Conservation (phyloP, 2,888 invertebrate species). For the Drosophila buzzatii region DNA sequence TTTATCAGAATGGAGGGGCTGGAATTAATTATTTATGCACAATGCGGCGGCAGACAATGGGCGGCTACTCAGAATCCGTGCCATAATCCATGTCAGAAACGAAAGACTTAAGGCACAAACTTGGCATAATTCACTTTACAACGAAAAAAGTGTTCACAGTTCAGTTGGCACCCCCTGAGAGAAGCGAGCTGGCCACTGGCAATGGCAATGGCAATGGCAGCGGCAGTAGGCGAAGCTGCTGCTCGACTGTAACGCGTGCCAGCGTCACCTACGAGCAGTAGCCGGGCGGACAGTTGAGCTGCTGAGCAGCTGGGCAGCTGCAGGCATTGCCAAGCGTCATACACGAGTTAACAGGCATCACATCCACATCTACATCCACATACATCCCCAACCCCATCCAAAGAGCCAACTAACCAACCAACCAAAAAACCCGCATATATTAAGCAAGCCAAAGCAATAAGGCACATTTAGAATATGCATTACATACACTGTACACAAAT, state of each 20-base stretch:
- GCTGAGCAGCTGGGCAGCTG: constrained; percentile 66
- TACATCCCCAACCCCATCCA: constrained; percentile 9
- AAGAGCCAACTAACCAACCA: constrained; percentile 8
- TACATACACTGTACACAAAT: constrained; percentile 33
- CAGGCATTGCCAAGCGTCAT: constrained; percentile 72
- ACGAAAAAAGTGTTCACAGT: constrained; percentile 57
- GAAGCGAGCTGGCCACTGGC: constrained; percentile 4
- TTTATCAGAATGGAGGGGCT: constrained; percentile 54
- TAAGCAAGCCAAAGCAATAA: constrained; percentile 62
- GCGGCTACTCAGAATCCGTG: constrained; percentile 51
- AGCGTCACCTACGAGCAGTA: constrained; percentile 54
- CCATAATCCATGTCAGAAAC: constrained; percentile 27
- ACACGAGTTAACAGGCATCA: constrained; percentile 70
- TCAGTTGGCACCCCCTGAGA: constrained; percentile 61
- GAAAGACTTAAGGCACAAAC: constrained; percentile 64
- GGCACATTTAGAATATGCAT: constrained; percentile 45
- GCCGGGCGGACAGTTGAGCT: constrained; percentile 16
- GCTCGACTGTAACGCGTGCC: constrained; percentile 67
- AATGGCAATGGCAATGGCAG: neutral
- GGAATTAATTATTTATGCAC: constrained; percentile 77
- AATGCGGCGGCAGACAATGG: constrained; percentile 46
- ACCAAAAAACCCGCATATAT: constrained; percentile 46
- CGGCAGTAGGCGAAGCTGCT: constrained; percentile 16
- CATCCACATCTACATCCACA: constrained; percentile 10
- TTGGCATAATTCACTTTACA: constrained; percentile 47